These are phyloP conservation scores for Tanytarsus gracilentus DNA, from an alignment of 2,888 invertebrate species.

Conservation along the genomic window DNA sequence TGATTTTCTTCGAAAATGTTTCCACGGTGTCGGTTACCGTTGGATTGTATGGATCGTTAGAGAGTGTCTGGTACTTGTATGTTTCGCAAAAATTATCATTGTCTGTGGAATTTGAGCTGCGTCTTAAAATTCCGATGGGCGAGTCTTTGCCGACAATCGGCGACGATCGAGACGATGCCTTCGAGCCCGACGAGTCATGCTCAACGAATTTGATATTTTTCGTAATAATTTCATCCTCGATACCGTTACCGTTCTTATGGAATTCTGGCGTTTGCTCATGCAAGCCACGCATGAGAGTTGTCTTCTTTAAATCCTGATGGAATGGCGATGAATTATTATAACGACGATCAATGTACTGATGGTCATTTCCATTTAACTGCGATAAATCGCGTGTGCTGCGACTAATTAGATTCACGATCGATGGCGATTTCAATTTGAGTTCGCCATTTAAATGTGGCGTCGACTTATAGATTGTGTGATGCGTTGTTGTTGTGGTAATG, in stretches of 20 bases:
- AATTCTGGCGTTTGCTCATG: conserved; percentile 63
- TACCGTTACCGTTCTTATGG: conserved; percentile 59
- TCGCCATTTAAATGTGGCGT: conserved; percentile 65
- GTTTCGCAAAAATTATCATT: conserved; percentile 66
- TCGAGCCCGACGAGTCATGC: conserved; percentile 38
- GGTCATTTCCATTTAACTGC: conserved; percentile 46
- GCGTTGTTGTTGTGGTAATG: conserved; percentile 43
- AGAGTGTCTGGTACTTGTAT: conserved; percentile 57
- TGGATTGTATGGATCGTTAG: conserved; percentile 57
- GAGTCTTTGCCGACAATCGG: conserved; percentile 33
- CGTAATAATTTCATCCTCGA: conserved; percentile 48
- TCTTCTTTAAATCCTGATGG: conserved; percentile 49
- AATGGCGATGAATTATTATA: conserved; percentile 29
- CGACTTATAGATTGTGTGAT: conserved; percentile 56
- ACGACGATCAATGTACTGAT: conserved; percentile 31
- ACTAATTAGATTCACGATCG: conserved; percentile 76
- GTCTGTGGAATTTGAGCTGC: conserved; percentile 59
- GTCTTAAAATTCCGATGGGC: conserved; percentile 45
- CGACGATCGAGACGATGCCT: conserved; percentile 41
- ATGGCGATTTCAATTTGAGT: conserved; percentile 71
- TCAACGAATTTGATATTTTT: conserved; percentile 34
- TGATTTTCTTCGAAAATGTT: conserved; percentile 58
- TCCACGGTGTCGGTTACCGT: conserved; percentile 63
- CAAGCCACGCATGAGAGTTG: conserved; percentile 58
- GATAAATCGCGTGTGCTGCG: conserved; percentile 72